These are phyloP conservation scores for Thamnaconus septentrionalis DNA, from an alignment of 2,113 vertebrate genomes.

Conservation along the genomic window DNA sequence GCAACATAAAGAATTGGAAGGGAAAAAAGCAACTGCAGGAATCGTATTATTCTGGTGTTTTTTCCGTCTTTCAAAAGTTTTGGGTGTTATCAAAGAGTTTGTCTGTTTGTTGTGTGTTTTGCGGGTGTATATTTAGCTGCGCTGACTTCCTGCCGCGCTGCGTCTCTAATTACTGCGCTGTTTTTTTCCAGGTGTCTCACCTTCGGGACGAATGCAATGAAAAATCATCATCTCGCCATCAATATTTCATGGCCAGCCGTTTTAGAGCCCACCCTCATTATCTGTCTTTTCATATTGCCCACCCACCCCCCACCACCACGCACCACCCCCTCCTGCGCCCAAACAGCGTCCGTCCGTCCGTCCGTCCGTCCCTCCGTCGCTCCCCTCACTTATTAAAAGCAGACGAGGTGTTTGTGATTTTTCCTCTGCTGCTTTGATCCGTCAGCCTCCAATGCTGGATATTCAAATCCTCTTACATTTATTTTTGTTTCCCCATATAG, in stretches of 20 bases:
- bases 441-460: constrained; percentile 67
- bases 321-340: not conserved
- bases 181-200: not conserved
- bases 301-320: constrained; percentile 16
- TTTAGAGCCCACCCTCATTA: constrained; percentile 60
- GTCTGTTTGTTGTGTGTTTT: too few relatives aligned
- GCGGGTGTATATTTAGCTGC: too few relatives aligned
- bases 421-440: constrained; percentile 70
- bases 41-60: too few relatives aligned
- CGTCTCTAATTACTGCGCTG: not conserved
- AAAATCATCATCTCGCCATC: constrained; percentile 28
- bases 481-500: constrained; percentile 70
- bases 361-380: constrained; percentile 47
- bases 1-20: too few relatives aligned
- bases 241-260: constrained; percentile 37
- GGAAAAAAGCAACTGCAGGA: too few relatives aligned
- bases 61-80: too few relatives aligned
- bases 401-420: constrained; percentile 67
- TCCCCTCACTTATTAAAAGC: constrained; percentile 67
- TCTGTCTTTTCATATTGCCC: constrained; percentile 56
- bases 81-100: too few relatives aligned
- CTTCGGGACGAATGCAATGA: not conserved
- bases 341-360: constrained; percentile 40
- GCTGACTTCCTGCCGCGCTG: too few relatives aligned
- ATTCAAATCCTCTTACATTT: constrained; percentile 73